Evolutionary conservation across 1,140 invertebrate species (phyloP), one percentile per base, ranked within the genome.

Genomic region (Diabrotica undecimpunctata): DNA sequence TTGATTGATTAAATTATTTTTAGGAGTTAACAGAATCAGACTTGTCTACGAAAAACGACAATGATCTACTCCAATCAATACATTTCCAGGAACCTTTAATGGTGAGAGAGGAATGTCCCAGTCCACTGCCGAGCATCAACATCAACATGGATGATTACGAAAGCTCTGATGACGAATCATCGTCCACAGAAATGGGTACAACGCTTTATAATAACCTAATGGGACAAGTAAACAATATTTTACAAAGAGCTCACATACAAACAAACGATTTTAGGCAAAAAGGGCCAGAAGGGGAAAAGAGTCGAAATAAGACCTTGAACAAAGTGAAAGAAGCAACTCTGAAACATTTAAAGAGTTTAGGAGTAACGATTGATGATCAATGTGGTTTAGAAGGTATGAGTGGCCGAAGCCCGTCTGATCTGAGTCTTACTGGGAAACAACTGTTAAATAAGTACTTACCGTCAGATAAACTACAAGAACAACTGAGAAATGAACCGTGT

Each of bases 201-300:
- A 87, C 86, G 3, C 84, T 88, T 74, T 88, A 88, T 64, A 85
- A 87, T 70, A 87, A 88, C 78, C 82, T 88, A 56, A 82, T 89
- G 83, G 79, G 75, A 7, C 83, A 84, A 72, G 82, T 85, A 0
- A 83, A 84, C 75, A 77, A 82, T 66, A 80, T 85, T 56, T 72
- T 85, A 51, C 78, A 80, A 65, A 82, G 81, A 53, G 71, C 74
- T 4, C 71, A 74, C 51, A 74, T 61, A 61, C 68, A 72, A 54
- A 67, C 72, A 36, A 62, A 70, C 52, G 66, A 71, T 62, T 25
- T 25, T 25, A 25, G 25, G 25, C 70, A 67, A 52, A 51, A 67
- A 11, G 11, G 55, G 41, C 51, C 56, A 54, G 56, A 70, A 61
- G 56, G 67, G 53, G 59, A 70, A 65, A 14, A 14, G 7, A 41